Evolutionary conservation across 1,140 invertebrate genomes (phyloP), one percentile per base, ranked within the genome.

Genomic region (Anastrepha obliqua): DNA sequence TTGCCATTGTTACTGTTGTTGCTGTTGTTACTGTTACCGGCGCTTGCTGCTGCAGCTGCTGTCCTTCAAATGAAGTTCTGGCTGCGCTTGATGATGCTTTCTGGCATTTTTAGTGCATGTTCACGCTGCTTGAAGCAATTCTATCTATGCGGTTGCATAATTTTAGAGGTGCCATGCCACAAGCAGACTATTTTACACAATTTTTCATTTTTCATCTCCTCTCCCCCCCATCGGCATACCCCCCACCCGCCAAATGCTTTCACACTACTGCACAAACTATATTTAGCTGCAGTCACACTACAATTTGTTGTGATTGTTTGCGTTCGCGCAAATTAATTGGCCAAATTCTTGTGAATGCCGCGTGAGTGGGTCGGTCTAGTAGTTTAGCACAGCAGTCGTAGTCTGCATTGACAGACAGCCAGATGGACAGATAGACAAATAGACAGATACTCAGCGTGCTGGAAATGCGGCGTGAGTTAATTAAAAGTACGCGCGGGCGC

Each of bases 291-390:
- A 62, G 39, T 42, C 67, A 7, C 67, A 47, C 39, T n/a, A 74
- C 67, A 74, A 74, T 74, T 74, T 74, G 67, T 74, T 47, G 67
- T 74, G 67, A 42, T 74, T 74, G 67, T 74, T 74, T 74, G 67
- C 42, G 42, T 15, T 47, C 42, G 42, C 67, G 39, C 1, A 74
- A 74, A 74, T 74, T 74, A 74, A 74, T 74, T 74, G 67, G 67
- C 67, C 67, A 74, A 47, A 74, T 74, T 74, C 67, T 74, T 74
- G 67, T 5, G 42, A 55, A 11, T 74, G 39, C 39, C 67, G 67
- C 67, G 42, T 17, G 42, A 17, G 11, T 55, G 29, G 5, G 20
- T 62, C 0, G 13, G 60, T n/a, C 17, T 0, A 13, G 60, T 62
- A 44, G 39, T 44, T 15, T 47, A 11, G 51, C 11, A 11, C 29